Evolutionary conservation across 2,113 vertebrate genomes (phyloP), one percentile per base, ranked within the genome.

Genomic region (Scolopax mira): DNA sequence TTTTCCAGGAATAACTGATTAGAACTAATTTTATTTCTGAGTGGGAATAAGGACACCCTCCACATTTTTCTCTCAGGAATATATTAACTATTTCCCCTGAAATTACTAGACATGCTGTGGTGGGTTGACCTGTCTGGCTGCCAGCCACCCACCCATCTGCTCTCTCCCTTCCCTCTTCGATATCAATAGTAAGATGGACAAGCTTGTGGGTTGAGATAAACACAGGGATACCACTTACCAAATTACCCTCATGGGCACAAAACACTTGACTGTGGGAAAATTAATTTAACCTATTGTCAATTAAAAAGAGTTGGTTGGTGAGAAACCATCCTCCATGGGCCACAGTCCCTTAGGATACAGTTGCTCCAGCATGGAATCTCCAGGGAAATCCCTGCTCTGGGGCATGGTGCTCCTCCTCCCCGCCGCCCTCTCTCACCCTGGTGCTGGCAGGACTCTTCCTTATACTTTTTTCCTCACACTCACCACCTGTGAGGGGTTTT

Each of bases 1-100:
- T 57, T 97, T 97, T 96, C 92, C 31, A 77, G 85, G 54, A 75
- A 67, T 67, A 82, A 92, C 67, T 82, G 9, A 65, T 94, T 66
- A 87, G 72, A 86, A 79, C 96, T 61, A 77, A 81, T 96, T 93
- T 92, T 86, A 79, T 96, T 93, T 95, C 82, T 79, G 57, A 19
- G 65, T 52, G 57, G 74, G 62, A 82, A 81, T 91, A 93, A 96
- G 65, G 52, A 82, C 41, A 66, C 10, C 10, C 14, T 75, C 33
- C 33, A 41, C 10, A 30, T 71, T 72, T 89, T 85, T 46, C 41
- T 62, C 71, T 88, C 6, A 30, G 74, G 66, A 92, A 79, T 79
- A 60, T 86, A 67, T 91, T 66, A 57, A 69, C 51, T 82, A 28
- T 93, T 83, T 96, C 67, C 62, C 37, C 28, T 93, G 70, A 69